phyloP scores from a whole-genome alignment of 2,113 vertebrate genomes.

The Semnopithecus entellus region DNA sequence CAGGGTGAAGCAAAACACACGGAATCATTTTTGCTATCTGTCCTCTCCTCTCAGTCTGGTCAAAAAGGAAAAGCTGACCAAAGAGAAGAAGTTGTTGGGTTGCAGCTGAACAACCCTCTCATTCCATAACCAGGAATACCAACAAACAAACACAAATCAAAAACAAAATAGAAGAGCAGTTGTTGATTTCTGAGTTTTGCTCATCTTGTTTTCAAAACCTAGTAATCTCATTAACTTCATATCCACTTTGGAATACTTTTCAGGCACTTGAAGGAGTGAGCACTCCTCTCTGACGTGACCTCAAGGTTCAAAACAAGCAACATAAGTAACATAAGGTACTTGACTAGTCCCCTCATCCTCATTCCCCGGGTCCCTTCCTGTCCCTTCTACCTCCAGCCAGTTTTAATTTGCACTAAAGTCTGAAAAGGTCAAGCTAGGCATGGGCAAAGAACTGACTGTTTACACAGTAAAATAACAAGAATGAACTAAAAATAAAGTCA shows the following conservation, averaged over 20 bases:
- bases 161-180: background rate
- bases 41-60: background rate
- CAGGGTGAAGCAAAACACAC: background rate
- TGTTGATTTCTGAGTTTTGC: background rate
- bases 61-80: background rate
- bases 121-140: background rate
- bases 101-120: background rate
- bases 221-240: background rate
- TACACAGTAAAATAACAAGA: background rate
- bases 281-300: background rate
- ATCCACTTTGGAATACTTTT: background rate
- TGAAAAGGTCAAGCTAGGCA: conserved; percentile 56
- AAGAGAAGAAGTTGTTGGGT: background rate
- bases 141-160: background rate
- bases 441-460: conserved; percentile 31
- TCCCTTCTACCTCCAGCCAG: background rate
- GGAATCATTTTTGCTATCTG: background rate
- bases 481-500: background rate
- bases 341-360: background rate
- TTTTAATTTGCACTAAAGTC: conserved; percentile 40
- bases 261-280: background rate
- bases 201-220: background rate
- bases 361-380: background rate
- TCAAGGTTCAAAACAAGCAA: background rate
- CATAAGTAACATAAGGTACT: background rate